A percentile compares a stretch with the other conserved stretches of the same genome.
phyloP scores from a whole-genome alignment of 2,888 invertebrate species.

The Herminia tarsipennalis region DNA sequence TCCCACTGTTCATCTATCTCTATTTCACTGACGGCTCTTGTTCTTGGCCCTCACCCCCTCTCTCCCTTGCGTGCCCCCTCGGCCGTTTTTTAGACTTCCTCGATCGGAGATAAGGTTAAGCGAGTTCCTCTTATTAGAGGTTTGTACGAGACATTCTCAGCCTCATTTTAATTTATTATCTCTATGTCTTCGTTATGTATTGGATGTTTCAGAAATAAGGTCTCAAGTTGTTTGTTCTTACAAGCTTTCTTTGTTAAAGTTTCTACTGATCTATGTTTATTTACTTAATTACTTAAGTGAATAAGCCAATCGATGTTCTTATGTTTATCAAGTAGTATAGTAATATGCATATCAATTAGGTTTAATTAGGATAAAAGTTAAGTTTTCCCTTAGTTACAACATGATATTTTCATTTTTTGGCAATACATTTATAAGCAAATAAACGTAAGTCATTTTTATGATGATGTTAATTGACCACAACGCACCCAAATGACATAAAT shows the following conservation, averaged over 20 bases:
- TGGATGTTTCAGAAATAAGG: no score
- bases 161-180: slow-evolving; percentile 70
- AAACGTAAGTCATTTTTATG: slow-evolving; percentile 33
- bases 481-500: slow-evolving; percentile 39
- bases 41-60: slow-evolving; percentile 72
- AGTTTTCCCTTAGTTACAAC: no score
- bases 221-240: no score
- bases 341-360: no score
- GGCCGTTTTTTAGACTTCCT: slow-evolving; percentile 83
- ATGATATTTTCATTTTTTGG: neutral
- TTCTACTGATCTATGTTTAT: no score
- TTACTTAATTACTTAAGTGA: no score
- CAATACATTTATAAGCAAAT: slow-evolving; percentile 32
- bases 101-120: slow-evolving; percentile 84
- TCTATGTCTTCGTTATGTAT: slow-evolving; percentile 46
- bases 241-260: no score
- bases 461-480: slow-evolving; percentile 42
- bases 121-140: slow-evolving; percentile 81
- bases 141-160: slow-evolving; percentile 73
- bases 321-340: no score
- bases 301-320: no score
- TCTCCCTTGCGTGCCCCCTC: slow-evolving; percentile 54
- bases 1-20: slow-evolving; percentile 87
- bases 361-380: no score
- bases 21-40: slow-evolving; percentile 86